Base-by-base conservation (phyloP, 2,888 invertebrate genomes). In the Anarsia innoxiella region DNA sequence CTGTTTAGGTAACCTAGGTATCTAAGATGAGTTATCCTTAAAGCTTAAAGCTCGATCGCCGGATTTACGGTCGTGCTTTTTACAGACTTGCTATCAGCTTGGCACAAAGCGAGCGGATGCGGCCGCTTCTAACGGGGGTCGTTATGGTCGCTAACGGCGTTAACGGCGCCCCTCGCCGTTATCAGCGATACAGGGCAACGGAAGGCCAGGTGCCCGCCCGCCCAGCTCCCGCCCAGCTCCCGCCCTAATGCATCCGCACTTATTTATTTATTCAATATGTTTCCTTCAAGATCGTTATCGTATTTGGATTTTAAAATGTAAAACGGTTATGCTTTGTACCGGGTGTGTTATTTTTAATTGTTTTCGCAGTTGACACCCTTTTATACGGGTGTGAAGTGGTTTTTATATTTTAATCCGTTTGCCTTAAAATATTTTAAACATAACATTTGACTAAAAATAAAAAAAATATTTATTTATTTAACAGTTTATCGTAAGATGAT, bases 221-320 rank as follows among this genome's bases (percentile, higher is more conserved):
- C 19, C 19, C 19, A 19, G 8, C 19, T n/a, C n/a, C n/a, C n/a
- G n/a, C n/a, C 23, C 3, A 13, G 71, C 70, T 63, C 66, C 74
- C 68, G 69, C 74, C 77, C 74, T 82, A 79, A 80, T 79, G 77
- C 78, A 72, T 80, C 80, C 82, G 80, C 70, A 78, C 75, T 79
- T 82, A 79, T 82, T 83, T 82, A 80, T 77, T 71, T 71, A 57
- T 51, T 64, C 59, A 76, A 78, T 80, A 71, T 73, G 71, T 73
- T 78, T 78, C 80, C 79, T 8, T n/a, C 14, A 9, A 23, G 32
- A 32, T 32, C 14, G 9, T 23, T 23, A 12, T 23, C 12, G 5
- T 32, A 23, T 32, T 23, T 32, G 23, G 12, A 25, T 32, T 32
- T 32, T 32, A 25, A 32, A 32, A 32, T n/a, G 19, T 19, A 8